Percentiles rank a stretch among this genome's conserved stretches.
Conservation (phyloP, 2,113 vertebrate species). For the Sphaerodactylus townsendi region DNA sequence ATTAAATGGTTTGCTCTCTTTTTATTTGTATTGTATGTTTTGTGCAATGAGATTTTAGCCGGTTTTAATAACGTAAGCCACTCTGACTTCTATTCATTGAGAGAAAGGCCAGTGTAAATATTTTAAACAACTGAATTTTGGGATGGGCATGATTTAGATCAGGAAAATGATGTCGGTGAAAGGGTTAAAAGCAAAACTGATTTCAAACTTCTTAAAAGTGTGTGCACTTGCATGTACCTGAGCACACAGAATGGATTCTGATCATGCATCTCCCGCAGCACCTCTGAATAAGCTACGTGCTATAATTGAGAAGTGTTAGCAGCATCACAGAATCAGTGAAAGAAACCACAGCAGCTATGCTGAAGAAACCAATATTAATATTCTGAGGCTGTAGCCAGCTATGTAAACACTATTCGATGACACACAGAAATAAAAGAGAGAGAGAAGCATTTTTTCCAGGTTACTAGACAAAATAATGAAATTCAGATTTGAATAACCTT, state of each 20-base stretch:
- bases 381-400: background rate
- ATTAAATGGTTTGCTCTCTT: too few relatives aligned
- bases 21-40: too few relatives aligned
- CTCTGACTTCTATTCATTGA: too few relatives aligned
- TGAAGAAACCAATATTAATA: background rate
- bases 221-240: too few relatives aligned
- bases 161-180: too few relatives aligned
- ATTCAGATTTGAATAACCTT: conserved; percentile 12
- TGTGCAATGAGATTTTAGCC: too few relatives aligned
- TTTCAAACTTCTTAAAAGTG: too few relatives aligned
- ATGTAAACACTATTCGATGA: background rate
- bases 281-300: background rate
- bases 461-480: conserved; percentile 22
- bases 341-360: background rate
- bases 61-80: too few relatives aligned
- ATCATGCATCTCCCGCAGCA: background rate
- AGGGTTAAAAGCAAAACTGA: too few relatives aligned
- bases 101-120: too few relatives aligned
- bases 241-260: background rate
- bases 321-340: background rate
- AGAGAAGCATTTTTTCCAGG: background rate
- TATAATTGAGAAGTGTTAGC: background rate
- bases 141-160: too few relatives aligned
- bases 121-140: too few relatives aligned
- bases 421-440: background rate